Base-by-base conservation (phyloP, 1,140 invertebrate genomes). In the Homalodisca vitripennis region DNA sequence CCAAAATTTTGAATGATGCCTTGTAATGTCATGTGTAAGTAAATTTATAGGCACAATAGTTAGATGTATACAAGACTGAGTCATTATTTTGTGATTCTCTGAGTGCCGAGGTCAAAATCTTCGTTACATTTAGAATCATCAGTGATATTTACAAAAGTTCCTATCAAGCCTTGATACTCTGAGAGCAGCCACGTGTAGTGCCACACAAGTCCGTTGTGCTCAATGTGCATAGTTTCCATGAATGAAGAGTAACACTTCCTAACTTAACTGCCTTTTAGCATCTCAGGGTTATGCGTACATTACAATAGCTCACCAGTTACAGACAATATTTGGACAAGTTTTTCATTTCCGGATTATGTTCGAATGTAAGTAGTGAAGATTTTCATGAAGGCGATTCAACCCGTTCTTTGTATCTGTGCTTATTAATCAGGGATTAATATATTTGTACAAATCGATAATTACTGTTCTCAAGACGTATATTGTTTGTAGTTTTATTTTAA, bases 131-230 rank as follows among this genome's bases (percentile, higher is more conserved):
- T 72, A 71, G 65, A 72, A 67, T 70, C 57, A 72, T 69, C 64
- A 71, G 73, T 74, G 73, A 74, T 74, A 74, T 72, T 68, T 74
- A 74, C 73, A 74, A 74, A 74, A 74, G 73, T 74, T 74, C 73
- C 73, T 74, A 74, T 70, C 68, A 71, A 74, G 70, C 73, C 73
- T 74, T 74, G 70, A 72, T 74, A 74, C 71, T 72, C 69, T 71
- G 70, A 74, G 72, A 73, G 67, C 72, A 41, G 64, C 70, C n/a
- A 27, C 70, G 57, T 73, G 67, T 71, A 68, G 68, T 72, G 71
- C 68, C 69, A 47, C 41, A 66, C 32, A 66, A 66, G 22, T 51
- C 27, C 26, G 24, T 46, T 57, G 60, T 64, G 68, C 68, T 69
- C 68, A 69, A 69, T 64, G 41, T 69, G 68, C 55, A 47, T 69